Evolutionary conservation across 2,113 vertebrate genomes (phyloP), one percentile per base, ranked within the genome.

Genomic region (Rhinichthys klamathensis): DNA sequence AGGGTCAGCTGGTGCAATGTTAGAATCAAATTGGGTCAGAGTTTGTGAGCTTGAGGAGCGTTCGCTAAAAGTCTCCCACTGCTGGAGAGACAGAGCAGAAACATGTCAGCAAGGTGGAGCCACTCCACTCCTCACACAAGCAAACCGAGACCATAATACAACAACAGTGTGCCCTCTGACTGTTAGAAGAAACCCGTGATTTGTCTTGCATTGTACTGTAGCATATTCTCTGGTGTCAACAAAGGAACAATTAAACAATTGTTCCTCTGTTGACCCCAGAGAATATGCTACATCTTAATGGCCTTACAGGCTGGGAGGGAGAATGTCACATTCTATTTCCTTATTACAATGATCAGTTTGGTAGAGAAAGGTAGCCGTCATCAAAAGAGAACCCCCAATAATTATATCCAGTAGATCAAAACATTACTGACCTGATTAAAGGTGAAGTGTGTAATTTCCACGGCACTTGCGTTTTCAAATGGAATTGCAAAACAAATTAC

Each of bases 1-100:
- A 99, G 98, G 98, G 97, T 99, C 98, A 98, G 98, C 98, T 98
- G 98, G 98, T 98, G 98, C 98, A 98, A 99, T 99, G 97, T 99
- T 99, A 99, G 98, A 99, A 98, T 99, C 98, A 98, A 99, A 99
- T 97, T 99, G 98, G 97, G 98, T 99, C 97, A 99, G 97, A 98
- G 98, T 99, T 98, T 99, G 98, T 96, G 98, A 99, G 97, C 98
- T 99, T 96, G 98, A 99, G 94, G 98, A 99, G 95, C 97, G 98
- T 96, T 99, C 98, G 95, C 98, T 99, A 98, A 99, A 99, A 95
- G 98, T 99, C 97, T 99, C 98, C 98, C 98, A 99, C 97, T 99
- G 98, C 98, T 99, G 96, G 95, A 98, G 95, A 97, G 96, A 99
- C 96, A 99, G 96, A 98, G 96, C 96, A 98, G 94, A 98, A 94